Evolutionary conservation across 1,140 invertebrate species (phyloP), one percentile per base, ranked within the genome.

Genomic region (Cyphomyrmex costatus): DNA sequence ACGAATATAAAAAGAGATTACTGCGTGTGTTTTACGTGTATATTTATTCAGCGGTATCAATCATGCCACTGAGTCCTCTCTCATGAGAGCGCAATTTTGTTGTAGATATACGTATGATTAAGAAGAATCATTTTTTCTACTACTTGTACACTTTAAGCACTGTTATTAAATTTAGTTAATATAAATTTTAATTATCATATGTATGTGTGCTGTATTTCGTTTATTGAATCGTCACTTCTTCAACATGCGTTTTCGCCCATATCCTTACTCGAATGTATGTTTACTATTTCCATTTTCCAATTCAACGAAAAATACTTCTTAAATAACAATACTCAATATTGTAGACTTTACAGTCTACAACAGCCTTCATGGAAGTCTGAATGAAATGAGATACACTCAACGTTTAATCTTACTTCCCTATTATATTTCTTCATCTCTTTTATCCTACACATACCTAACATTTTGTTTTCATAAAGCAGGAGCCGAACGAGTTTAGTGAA

Each of bases 81-180:
- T 46, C 66, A 71, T 21, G 19, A 30, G 27, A 53, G 33, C 4
- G n/a, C 51, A 42, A 3, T 82, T 58, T 73, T 82, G 36, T 73
- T 73, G 19, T 21, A 68, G 21, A 68, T 53, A 46, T 49, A 30
- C 16, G 21, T 36, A 2, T 42, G 36, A 42, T 70, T 12, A 27
- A n/a, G 33, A 71, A n/a, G 19, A 46, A 60, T 30, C 51, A 27
- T 19, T 2, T 61, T 74, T 74, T 83, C 5, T 73, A 60, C 66
- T 6, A 82, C 36, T 74, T 61, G n/a, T 83, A 83, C n/a, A 58
- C 33, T 80, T 80, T 80, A 80, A 70, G 21, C 36, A 42, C 42
- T 78, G 77, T 70, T 80, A 80, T 80, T 70, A 70, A 70, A 80
- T 80, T 80, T 70, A 80, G 27, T 70, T 80, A 74, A 83, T 49